These are phyloP conservation scores for Antechinus stuartii DNA, from an alignment of 2,113 vertebrate species.

Conservation along the genomic window DNA sequence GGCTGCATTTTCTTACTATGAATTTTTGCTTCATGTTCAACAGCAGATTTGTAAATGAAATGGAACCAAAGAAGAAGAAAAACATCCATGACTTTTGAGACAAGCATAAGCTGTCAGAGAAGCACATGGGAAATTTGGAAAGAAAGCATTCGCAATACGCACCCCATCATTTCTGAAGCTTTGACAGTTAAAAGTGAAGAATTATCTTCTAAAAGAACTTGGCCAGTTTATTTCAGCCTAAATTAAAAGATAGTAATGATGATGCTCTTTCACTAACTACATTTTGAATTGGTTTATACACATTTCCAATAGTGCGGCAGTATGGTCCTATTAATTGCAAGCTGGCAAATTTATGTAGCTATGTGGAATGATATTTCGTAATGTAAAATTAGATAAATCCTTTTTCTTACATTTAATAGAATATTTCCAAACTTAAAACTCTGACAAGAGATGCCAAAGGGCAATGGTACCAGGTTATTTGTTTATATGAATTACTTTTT, in stretches of 20 bases:
- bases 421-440: slow-evolving; percentile 79
- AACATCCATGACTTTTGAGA: slow-evolving; percentile 38
- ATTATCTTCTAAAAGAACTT: slow-evolving; percentile 56
- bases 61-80: slow-evolving; percentile 56
- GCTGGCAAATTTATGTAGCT: slow-evolving; percentile 80
- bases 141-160: slow-evolving; percentile 53
- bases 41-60: slow-evolving; percentile 94
- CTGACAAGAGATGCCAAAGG: slow-evolving; percentile 81
- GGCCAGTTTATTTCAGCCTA: slow-evolving; percentile 70
- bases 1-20: slow-evolving; percentile 93
- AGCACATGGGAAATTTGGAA: slow-evolving; percentile 56
- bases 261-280: slow-evolving; percentile 69
- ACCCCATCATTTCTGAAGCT: slow-evolving; percentile 69
- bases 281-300: slow-evolving; percentile 80
- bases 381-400: slow-evolving; percentile 76
- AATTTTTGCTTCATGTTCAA: slow-evolving; percentile 96
- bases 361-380: slow-evolving; percentile 81
- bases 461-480: slow-evolving; percentile 76
- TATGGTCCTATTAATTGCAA: slow-evolving; percentile 81
- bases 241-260: slow-evolving; percentile 53
- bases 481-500: slow-evolving; percentile 87
- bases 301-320: slow-evolving; percentile 78
- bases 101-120: slow-evolving; percentile 64
- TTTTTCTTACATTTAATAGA: slow-evolving; percentile 79
- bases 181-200: slow-evolving; percentile 52